phyloP scores from a whole-genome alignment of 1,140 invertebrate genomes.

The Nomia melanderi region DNA sequence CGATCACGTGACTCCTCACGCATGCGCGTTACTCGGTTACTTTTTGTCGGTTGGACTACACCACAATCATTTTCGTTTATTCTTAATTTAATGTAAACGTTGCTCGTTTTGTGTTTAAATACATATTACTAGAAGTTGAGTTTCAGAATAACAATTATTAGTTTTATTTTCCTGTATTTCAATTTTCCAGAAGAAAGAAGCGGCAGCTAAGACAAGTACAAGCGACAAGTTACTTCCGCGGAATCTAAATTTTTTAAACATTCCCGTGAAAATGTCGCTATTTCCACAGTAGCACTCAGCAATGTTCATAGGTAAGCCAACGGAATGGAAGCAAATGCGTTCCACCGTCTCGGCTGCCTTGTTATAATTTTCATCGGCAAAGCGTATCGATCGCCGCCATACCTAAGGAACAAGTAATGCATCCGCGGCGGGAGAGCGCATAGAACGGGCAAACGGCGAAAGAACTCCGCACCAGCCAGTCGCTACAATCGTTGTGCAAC shows the following conservation, averaged over 20 bases:
- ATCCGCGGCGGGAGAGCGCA: neutral
- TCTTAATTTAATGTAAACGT: too few relatives aligned
- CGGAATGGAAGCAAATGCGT: neutral
- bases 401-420: neutral
- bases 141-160: too few relatives aligned
- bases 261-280: neutral
- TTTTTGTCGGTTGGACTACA: too few relatives aligned
- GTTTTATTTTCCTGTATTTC: too few relatives aligned
- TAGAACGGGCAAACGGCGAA: neutral
- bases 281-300: neutral
- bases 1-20: too few relatives aligned
- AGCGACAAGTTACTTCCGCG: too few relatives aligned
- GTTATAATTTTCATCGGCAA: constrained; percentile 12
- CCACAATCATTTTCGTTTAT: too few relatives aligned
- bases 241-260: neutral
- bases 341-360: neutral
- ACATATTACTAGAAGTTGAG: too few relatives aligned
- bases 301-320: neutral
- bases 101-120: too few relatives aligned
- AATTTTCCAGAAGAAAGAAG: too few relatives aligned
- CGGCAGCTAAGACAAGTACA: too few relatives aligned
- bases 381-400: constrained; percentile 4
- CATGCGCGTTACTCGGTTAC: too few relatives aligned
- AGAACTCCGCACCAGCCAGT: neutral
- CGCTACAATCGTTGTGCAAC: neutral